Percentiles rank a stretch among this genome's conserved stretches.
These are phyloP conservation scores for Lepidurus packardi DNA, from an alignment of 1,140 invertebrate genomes.

Conservation along the genomic window DNA sequence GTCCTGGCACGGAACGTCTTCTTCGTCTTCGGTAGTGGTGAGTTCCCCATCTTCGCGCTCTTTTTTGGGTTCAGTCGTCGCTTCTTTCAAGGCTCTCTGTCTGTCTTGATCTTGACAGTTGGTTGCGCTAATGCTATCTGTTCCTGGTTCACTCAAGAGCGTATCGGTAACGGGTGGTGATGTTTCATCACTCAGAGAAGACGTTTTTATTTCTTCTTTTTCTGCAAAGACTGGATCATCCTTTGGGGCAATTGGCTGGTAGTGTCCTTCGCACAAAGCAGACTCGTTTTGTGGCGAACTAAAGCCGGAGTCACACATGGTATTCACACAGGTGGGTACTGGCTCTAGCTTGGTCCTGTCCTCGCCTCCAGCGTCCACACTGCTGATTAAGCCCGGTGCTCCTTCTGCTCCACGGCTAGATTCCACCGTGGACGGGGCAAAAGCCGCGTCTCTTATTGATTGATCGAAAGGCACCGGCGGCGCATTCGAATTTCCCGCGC, in stretches of 20 bases:
- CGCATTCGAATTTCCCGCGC: constrained; percentile 16
- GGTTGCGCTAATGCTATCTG: too few species aligned
- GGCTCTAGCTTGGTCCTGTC: not conserved
- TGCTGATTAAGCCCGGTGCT: constrained; percentile 1
- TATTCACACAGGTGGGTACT: constrained; percentile 17
- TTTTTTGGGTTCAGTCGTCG: not conserved
- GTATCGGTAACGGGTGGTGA: too few species aligned
- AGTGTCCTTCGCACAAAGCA: not conserved
- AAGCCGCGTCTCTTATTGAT: constrained; percentile 19
- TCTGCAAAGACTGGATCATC: not conserved
- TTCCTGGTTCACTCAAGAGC: too few species aligned
- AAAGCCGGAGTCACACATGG: constrained; percentile 9
- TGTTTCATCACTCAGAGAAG: too few species aligned
- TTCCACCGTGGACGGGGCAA: not conserved
- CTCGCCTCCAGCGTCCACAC: not conserved
- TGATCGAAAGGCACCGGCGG: not conserved
- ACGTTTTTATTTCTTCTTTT: not conserved
- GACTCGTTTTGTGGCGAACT: constrained; percentile 5
- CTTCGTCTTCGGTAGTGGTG: not conserved
- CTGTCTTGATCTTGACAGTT: too few species aligned
- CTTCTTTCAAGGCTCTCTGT: too few species aligned
- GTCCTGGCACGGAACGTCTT: not conserved
- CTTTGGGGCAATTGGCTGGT: not conserved
- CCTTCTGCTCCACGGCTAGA: not conserved
- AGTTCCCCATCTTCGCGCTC: constrained; percentile 1